Evolutionary conservation across 1,140 invertebrate genomes (phyloP).

Genomic region (Hydropsyche tenuis): DNA sequence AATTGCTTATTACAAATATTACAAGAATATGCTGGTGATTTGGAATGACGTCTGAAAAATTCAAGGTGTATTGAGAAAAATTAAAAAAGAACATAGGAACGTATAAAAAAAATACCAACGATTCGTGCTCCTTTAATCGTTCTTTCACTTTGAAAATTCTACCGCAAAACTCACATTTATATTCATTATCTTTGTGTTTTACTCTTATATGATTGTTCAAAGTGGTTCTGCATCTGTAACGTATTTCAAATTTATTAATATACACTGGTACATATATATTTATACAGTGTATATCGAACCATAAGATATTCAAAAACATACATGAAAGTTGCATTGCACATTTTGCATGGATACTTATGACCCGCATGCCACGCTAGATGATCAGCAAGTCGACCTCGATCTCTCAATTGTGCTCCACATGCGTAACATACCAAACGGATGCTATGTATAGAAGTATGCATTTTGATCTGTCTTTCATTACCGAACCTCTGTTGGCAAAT

Average conservation of each 20-base stretch:
- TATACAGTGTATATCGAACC: slow-evolving; percentile 6
- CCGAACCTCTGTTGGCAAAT: slow-evolving; percentile 42
- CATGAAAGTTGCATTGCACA: slow-evolving; percentile 37
- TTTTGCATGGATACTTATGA: slow-evolving; percentile 32
- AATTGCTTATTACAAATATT: slow-evolving; percentile 40
- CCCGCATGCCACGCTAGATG: slow-evolving; percentile 46
- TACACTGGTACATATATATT: slow-evolving; percentile 52
- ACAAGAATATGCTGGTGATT: slow-evolving; percentile 32
- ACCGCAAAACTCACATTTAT: slow-evolving; percentile 52
- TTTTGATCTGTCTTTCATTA: slow-evolving; percentile 9
- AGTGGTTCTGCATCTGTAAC: slow-evolving; percentile 47
- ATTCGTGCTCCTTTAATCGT: slow-evolving; percentile 36
- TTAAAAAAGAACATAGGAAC: background rate
- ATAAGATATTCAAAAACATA: slow-evolving; percentile 22
- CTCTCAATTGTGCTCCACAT: slow-evolving; percentile 30
- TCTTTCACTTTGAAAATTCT: slow-evolving; percentile 52
- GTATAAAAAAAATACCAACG: slow-evolving; percentile 28
- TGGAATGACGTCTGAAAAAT: slow-evolving; percentile 39
- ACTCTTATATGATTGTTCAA: slow-evolving; percentile 55
- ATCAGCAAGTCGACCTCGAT: slow-evolving; percentile 34
- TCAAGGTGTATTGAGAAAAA: background rate
- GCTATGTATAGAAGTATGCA: slow-evolving; percentile 36
- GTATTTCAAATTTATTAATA: slow-evolving; percentile 53
- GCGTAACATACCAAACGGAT: slow-evolving; percentile 38
- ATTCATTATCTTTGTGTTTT: slow-evolving; percentile 41